phyloP scores from a whole-genome alignment of 2,113 vertebrate genomes.

The Vulpes ferrilata region DNA sequence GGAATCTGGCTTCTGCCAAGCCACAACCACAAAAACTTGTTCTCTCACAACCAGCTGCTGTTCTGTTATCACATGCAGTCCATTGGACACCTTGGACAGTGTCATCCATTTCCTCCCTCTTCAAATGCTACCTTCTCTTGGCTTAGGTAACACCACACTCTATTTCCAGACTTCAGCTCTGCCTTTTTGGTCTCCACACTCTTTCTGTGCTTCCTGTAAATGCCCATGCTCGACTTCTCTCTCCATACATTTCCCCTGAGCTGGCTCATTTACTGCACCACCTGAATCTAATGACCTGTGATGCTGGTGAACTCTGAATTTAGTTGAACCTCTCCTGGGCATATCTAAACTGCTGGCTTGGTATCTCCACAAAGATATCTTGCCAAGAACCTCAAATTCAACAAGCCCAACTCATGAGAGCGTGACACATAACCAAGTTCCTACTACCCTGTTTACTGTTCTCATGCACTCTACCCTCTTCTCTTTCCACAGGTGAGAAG shows the following conservation, averaged over 20 bases:
- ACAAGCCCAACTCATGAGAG: neutral
- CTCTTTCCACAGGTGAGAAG: neutral
- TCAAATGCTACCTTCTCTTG: neutral
- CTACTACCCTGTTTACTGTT: neutral
- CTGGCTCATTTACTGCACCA: neutral
- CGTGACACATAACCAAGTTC: neutral
- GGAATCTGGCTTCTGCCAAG: neutral
- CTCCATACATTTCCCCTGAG: neutral
- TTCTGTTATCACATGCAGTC: neutral
- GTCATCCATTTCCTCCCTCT: neutral
- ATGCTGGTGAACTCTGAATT: neutral
- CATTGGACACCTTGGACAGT: neutral
- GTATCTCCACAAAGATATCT: neutral
- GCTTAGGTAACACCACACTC: neutral
- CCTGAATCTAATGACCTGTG: neutral
- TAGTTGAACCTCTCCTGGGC: neutral
- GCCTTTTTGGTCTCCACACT: neutral
- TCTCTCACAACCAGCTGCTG: neutral
- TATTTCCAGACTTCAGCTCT: neutral
- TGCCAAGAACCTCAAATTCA: neutral
- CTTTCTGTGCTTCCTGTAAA: neutral
- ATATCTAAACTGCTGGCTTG: neutral
- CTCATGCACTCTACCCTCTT: neutral
- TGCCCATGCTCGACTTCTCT: neutral
- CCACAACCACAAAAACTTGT: neutral